A percentile compares a stretch with the other conserved stretches of the same genome.
Conservation (phyloP, 2,888 invertebrate species). For the Ichneumoninae sp. region DNA sequence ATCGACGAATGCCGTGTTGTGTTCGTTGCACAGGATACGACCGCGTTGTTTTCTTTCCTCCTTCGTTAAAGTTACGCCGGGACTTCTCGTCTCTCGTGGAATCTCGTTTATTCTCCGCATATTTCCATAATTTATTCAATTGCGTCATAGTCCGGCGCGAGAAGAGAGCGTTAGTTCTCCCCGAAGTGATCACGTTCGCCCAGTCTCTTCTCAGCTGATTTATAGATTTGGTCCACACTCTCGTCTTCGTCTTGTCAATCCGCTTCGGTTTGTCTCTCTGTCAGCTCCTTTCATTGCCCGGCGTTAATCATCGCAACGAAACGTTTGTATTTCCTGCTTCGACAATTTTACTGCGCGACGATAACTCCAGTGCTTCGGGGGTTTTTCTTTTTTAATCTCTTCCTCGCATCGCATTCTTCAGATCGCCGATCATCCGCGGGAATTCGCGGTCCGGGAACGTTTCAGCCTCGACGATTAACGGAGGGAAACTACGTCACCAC, state of each 20-base stretch:
- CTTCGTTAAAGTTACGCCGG: conserved; percentile 9
- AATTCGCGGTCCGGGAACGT: conserved; percentile 22
- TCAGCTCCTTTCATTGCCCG: not conserved
- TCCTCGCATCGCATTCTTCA: conserved; percentile 47
- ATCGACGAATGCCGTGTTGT: not conserved
- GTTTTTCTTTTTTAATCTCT: conserved; percentile 10
- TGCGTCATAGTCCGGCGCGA: conserved; percentile 32
- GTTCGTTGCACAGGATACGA: not conserved
- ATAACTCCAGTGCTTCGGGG: not conserved
- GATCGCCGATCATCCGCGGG: conserved; percentile 46
- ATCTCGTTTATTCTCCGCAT: conserved; percentile 31
- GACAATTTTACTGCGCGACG: conserved; percentile 6
- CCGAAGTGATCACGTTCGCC: conserved; percentile 9
- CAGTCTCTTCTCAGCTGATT: conserved; percentile 18
- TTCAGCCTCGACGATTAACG: conserved; percentile 21
- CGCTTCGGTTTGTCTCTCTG: not conserved
- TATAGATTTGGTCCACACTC: conserved; percentile 1
- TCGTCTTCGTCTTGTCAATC: not conserved
- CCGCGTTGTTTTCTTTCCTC: conserved; percentile 6
- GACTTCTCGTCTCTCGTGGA: conserved; percentile 29
- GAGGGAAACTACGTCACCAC: conserved; percentile 37
- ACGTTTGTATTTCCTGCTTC: not conserved
- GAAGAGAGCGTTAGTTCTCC: not conserved
- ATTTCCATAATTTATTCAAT: conserved; percentile 47
- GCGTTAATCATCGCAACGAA: not conserved